These are phyloP conservation scores for Drosophila quinaria DNA, from an alignment of 2,888 invertebrate genomes.

Conservation along the genomic window DNA sequence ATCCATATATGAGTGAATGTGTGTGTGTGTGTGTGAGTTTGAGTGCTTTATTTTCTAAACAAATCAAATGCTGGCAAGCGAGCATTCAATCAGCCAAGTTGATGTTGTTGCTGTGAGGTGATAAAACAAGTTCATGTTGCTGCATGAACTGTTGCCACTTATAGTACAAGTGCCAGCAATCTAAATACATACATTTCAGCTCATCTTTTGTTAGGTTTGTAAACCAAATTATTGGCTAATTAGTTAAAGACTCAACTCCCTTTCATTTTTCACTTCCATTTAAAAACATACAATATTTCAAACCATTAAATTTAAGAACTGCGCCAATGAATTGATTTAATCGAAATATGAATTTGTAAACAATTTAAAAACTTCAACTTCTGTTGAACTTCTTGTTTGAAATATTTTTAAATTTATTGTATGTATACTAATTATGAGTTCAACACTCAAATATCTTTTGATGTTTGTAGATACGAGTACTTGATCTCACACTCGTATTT, in stretches of 20 bases:
- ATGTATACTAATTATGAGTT: conserved; percentile 44
- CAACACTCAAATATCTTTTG: conserved; percentile 28
- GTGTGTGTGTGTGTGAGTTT: conserved; percentile 27
- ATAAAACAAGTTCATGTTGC: conserved; percentile 71
- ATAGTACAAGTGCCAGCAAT: conserved; percentile 8
- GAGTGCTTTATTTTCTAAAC: conserved; percentile 79
- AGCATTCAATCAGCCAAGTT: conserved; percentile 77
- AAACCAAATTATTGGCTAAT: conserved; percentile 70
- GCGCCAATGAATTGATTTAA: conserved; percentile 5
- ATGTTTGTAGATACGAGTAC: conserved; percentile 14
- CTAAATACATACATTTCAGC: conserved; percentile 19
- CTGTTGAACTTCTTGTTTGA: conserved; percentile 11
- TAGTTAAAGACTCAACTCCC: conserved; percentile 41
- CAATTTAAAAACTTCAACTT: conserved; percentile 17
- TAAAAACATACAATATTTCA: conserved; percentile 7
- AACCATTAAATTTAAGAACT: conserved; percentile 38
- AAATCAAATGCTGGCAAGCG: conserved; percentile 81
- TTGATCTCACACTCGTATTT: background rate
- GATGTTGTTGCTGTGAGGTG: conserved; percentile 62
- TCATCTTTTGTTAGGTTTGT: conserved; percentile 40
- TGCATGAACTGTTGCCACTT: conserved; percentile 35
- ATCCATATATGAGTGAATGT: conserved; percentile 9
- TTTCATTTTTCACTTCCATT: background rate
- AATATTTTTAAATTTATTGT: conserved; percentile 15
- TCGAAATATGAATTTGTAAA: conserved; percentile 21